Evolutionary conservation across 30 jellyfish, hydroid and myxozoan species (phyloP).

Genomic region (Morbakka virulenta): DNA sequence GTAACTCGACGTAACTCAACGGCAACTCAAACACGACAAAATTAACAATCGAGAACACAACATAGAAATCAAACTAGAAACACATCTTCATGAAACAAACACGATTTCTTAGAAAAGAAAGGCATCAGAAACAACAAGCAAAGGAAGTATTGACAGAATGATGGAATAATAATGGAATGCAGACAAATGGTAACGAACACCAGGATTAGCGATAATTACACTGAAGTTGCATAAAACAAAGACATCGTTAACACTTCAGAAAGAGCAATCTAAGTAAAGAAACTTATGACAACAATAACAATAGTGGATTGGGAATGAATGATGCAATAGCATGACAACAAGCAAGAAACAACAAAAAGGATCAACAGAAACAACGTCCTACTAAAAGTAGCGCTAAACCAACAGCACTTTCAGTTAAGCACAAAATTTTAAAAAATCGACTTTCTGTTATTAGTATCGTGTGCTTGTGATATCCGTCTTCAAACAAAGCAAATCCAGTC

Average conservation of each 20-base stretch:
- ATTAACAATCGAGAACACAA: not conserved
- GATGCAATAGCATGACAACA: not conserved
- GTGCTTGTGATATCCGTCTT: not conserved
- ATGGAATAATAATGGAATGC: too few relatives aligned
- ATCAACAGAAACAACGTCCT: not conserved
- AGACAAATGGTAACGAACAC: too few relatives aligned
- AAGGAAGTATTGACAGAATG: too few relatives aligned
- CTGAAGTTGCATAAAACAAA: too few relatives aligned
- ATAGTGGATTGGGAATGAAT: not conserved
- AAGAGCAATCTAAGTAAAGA: too few relatives aligned
- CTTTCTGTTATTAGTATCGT: not conserved
- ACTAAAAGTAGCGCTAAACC: too few relatives aligned
- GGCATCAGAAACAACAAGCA: too few relatives aligned
- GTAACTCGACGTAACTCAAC: not conserved
- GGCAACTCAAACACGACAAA: not conserved
- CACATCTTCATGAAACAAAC: not conserved
- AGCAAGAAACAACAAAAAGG: not conserved
- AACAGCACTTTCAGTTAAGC: not conserved
- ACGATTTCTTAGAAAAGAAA: not conserved
- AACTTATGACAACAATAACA: not conserved
- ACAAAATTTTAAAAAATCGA: not conserved
- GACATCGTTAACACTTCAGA: too few relatives aligned
- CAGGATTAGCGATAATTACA: too few relatives aligned
- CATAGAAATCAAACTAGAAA: not conserved
- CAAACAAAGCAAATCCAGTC: not conserved